A percentile compares a stretch with the other conserved stretches of the same genome.
Evolutionary conservation across 2,797 vertebrate genomes (phyloP).

Genomic region (Pitangus sulphuratus): DNA sequence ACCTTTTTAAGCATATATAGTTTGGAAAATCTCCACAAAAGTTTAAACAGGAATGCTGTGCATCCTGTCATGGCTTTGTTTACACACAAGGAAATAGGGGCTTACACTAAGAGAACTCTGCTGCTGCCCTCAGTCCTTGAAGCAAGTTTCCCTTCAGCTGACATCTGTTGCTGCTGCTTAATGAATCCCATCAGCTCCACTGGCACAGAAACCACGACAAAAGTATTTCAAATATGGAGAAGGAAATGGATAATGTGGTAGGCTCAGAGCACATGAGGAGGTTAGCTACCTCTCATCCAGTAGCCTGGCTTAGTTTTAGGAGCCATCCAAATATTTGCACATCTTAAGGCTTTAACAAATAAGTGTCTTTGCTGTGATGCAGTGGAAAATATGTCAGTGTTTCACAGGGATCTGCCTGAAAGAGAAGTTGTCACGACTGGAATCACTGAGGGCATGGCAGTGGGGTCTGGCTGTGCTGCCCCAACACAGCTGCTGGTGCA

Average conservation of each 20-base stretch:
- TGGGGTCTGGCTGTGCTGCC: background rate
- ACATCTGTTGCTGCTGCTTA: background rate
- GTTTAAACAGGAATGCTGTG: background rate
- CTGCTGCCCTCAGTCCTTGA: background rate
- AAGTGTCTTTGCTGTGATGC: background rate
- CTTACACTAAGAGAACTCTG: background rate
- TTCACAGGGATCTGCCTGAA: background rate
- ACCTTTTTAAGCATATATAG: background rate
- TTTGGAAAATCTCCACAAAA: background rate
- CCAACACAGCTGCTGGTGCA: background rate
- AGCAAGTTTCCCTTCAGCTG: background rate
- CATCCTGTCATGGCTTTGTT: background rate
- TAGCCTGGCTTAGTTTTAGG: background rate
- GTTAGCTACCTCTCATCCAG: background rate
- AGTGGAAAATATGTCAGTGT: background rate
- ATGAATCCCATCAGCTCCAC: background rate
- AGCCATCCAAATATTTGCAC: background rate
- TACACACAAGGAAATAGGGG: background rate
- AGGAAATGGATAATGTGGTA: background rate
- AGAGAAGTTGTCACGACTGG: rapidly evolving
- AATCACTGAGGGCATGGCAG: background rate
- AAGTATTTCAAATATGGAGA: background rate
- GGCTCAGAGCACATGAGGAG: background rate
- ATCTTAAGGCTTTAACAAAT: background rate
- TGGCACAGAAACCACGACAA: background rate